Evolutionary conservation across 2,797 vertebrate species (phyloP).

Genomic region (Pitangus sulphuratus): DNA sequence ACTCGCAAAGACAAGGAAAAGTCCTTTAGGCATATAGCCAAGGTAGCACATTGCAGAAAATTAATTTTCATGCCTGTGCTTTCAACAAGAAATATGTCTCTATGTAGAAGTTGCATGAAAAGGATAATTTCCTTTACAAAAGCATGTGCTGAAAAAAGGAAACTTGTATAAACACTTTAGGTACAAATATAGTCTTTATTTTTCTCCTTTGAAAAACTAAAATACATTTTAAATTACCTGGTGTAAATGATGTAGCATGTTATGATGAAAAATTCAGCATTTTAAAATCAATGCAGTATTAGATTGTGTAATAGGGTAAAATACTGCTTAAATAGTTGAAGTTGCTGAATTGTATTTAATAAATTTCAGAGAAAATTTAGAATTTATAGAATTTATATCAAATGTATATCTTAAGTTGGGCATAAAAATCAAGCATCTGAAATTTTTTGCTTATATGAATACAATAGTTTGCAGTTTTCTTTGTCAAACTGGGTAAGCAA

Average conservation of each 20-base stretch:
- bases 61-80: not conserved
- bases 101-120: not conserved
- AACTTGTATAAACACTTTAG: not conserved
- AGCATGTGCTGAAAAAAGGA: not conserved
- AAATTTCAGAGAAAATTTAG: not conserved
- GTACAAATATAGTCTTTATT: not conserved
- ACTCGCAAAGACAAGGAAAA: not conserved
- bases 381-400: not conserved
- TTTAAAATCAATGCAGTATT: not conserved
- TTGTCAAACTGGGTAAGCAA: not conserved
- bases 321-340: constrained; percentile 15
- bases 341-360: not conserved
- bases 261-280: constrained; percentile 1
- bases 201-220: not conserved
- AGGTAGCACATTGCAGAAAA: not conserved
- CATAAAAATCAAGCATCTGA: not conserved
- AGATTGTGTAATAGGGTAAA: not conserved
- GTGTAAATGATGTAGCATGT: not conserved
- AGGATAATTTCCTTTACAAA: not conserved
- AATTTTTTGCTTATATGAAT: not conserved
- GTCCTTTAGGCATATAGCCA: not conserved
- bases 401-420: not conserved
- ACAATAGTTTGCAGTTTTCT: not conserved
- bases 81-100: constrained; percentile 13
- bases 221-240: not conserved